phyloP scores from a whole-genome alignment of 2,888 invertebrate species.

The Theretra japonica region DNA sequence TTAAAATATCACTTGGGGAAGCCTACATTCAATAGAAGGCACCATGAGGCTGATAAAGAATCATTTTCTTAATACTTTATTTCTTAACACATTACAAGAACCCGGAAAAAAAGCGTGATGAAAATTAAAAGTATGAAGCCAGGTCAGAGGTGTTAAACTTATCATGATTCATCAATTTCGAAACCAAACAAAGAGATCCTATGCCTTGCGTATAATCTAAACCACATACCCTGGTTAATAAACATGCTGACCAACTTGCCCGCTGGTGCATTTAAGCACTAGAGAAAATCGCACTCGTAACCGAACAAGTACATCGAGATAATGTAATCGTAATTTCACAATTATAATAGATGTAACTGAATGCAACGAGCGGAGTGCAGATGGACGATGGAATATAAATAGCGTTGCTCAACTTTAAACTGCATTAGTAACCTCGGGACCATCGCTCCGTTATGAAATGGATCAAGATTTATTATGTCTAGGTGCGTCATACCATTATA shows the following conservation, averaged over 20 bases:
- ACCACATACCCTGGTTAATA: background rate
- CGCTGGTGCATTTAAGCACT: background rate
- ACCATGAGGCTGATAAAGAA: too few species aligned
- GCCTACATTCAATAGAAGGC: too few species aligned
- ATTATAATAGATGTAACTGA: constrained; percentile 7
- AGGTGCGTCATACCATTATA: background rate
- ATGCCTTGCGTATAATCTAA: background rate
- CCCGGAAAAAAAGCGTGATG: too few species aligned
- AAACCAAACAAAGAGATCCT: too few species aligned
- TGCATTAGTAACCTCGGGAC: constrained; percentile 21
- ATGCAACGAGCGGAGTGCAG: constrained; percentile 4
- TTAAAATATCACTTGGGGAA: too few species aligned
- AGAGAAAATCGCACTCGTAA: background rate
- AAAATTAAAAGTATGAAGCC: too few species aligned
- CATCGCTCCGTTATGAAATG: constrained; percentile 8
- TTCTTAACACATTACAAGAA: too few species aligned
- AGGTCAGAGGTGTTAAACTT: too few species aligned
- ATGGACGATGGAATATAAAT: constrained; percentile 18
- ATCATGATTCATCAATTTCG: too few species aligned
- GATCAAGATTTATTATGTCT: constrained; percentile 8
- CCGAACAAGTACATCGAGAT: constrained; percentile 3
- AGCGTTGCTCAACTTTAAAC: constrained; percentile 7
- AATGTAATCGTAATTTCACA: constrained; percentile 18
- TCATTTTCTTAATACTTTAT: too few species aligned
- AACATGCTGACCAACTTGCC: background rate